Conservation (phyloP, 35 echinoderm and acorn worm genomes). For the Apostichopus japonicus region DNA sequence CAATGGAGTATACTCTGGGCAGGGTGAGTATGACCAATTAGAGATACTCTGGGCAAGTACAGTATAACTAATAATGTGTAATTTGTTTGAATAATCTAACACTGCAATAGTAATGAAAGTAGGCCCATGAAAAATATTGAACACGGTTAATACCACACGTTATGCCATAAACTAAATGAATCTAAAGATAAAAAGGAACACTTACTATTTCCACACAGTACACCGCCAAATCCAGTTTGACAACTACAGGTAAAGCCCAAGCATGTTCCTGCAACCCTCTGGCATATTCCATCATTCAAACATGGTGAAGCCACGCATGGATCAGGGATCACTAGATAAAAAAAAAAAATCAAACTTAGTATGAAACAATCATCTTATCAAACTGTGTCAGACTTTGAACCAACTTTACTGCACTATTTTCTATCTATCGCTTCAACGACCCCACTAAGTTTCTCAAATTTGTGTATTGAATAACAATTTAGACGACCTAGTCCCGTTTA, state of each 20-base stretch:
- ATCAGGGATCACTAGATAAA: constrained; percentile 56
- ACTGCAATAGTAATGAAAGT: not conserved
- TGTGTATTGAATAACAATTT: not conserved
- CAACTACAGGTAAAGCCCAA: constrained; percentile 71
- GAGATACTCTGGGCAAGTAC: no score
- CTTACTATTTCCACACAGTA: constrained; percentile 83
- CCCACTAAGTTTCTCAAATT: not conserved
- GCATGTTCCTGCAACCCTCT: constrained; percentile 57
- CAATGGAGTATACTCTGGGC: no score
- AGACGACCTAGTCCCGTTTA: not conserved
- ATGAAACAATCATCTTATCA: not conserved
- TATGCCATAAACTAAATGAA: no score
- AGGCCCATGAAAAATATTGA: no score
- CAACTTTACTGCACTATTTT: not conserved
- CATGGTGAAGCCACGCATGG: constrained; percentile 71
- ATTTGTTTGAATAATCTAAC: no score
- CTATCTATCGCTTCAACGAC: no score
- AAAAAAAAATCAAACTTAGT: not conserved
- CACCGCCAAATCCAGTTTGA: constrained; percentile 65
- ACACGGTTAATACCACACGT: no score
- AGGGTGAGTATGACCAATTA: no score
- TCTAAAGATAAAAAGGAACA: not conserved
- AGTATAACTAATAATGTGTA: no score
- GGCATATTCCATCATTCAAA: constrained; percentile 72
- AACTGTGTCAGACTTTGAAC: not conserved